Evolutionary conservation across 1,140 invertebrate genomes (phyloP).

Genomic region (Drosophila orena): DNA sequence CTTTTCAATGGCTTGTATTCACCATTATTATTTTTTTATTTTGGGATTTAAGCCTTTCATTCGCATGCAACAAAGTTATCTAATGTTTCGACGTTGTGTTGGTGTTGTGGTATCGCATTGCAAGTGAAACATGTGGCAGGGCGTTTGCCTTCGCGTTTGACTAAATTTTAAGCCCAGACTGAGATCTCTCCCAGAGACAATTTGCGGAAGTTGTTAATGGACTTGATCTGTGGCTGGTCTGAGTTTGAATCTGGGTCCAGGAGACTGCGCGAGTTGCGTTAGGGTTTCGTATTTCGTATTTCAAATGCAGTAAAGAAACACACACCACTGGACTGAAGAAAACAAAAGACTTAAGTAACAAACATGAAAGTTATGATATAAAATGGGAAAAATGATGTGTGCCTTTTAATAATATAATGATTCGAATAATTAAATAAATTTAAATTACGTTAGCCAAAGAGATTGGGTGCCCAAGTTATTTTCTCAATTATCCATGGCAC

Average conservation of each 20-base stretch:
- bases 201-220: slow-evolving; percentile 75
- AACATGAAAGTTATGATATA: slow-evolving; percentile 21
- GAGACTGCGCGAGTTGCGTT: not conserved
- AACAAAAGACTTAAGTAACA: slow-evolving; percentile 69
- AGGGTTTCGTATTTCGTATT: slow-evolving; percentile 26
- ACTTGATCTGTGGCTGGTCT: slow-evolving; percentile 37
- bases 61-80: slow-evolving; percentile 76
- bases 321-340: slow-evolving; percentile 11
- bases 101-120: slow-evolving; percentile 25
- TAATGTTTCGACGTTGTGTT: slow-evolving; percentile 44
- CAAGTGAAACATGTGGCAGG: slow-evolving; percentile 66
- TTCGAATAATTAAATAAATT: too few relatives aligned
- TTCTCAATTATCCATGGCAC: too few relatives aligned
- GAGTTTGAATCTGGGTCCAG: not conserved
- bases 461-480: too few relatives aligned
- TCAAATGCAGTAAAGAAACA: slow-evolving; percentile 31
- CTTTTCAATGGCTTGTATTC: slow-evolving; percentile 50
- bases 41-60: slow-evolving; percentile 58
- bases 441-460: too few relatives aligned
- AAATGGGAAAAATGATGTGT: slow-evolving; percentile 2
- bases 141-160: slow-evolving; percentile 74
- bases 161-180: slow-evolving; percentile 70
- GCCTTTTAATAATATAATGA: too few relatives aligned
- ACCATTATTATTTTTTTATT: slow-evolving; percentile 12
- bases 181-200: slow-evolving; percentile 56